Conservation (phyloP, 2,888 invertebrate species). For the Luperina nickerlii region DNA sequence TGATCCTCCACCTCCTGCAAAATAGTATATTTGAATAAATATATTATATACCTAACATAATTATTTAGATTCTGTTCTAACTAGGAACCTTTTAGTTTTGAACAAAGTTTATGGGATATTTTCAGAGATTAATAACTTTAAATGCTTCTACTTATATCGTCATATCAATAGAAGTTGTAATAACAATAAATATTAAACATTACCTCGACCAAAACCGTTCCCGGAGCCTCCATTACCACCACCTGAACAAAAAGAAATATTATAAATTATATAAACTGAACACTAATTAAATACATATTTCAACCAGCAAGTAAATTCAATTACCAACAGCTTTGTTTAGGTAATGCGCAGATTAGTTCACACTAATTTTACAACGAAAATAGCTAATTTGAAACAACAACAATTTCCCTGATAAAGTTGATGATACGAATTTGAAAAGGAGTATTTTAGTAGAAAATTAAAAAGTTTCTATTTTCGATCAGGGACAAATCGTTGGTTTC, state of each 20-base stretch:
- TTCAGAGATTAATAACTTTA: background rate
- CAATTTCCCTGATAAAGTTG: slow-evolving; percentile 9
- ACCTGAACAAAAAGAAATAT: slow-evolving; percentile 56
- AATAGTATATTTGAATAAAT: slow-evolving; percentile 13
- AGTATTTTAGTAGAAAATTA: background rate
- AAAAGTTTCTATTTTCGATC: background rate
- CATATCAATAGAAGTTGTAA: background rate
- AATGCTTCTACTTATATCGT: background rate
- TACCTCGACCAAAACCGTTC: slow-evolving; percentile 78
- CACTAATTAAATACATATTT: slow-evolving; percentile 24
- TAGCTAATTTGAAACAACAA: slow-evolving; percentile 25
- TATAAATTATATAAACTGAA: slow-evolving; percentile 12
- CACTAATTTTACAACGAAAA: slow-evolving; percentile 33
- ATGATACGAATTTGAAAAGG: background rate
- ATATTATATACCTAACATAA: background rate
- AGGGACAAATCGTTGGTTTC: background rate
- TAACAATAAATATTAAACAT: slow-evolving; percentile 12
- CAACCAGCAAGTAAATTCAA: slow-evolving; percentile 46
- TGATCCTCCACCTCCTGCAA: slow-evolving; percentile 59
- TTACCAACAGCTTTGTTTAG: slow-evolving; percentile 48
- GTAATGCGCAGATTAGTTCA: slow-evolving; percentile 36
- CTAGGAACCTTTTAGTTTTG: background rate
- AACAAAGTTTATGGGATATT: background rate
- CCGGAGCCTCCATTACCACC: slow-evolving; percentile 71
- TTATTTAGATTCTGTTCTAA: background rate